Percentiles rank a stretch among this genome's conserved stretches.
Evolutionary conservation across 2,113 vertebrate genomes (phyloP).

Genomic region (Indicator maculatus): DNA sequence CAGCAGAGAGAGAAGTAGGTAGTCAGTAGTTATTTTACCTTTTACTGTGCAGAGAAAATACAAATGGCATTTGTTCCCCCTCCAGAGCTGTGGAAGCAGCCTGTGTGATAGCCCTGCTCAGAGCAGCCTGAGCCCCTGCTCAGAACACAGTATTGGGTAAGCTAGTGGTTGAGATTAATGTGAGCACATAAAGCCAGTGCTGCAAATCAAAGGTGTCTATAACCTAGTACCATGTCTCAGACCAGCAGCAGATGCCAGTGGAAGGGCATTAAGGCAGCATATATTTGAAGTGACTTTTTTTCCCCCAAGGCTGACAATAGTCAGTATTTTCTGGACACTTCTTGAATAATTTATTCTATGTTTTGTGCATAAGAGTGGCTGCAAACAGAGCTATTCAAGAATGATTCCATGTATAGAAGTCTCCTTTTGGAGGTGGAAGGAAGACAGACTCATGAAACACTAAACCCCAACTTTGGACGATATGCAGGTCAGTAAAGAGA

Average conservation of each 20-base stretch:
- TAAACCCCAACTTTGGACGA: neutral
- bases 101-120: neutral
- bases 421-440: neutral
- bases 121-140: neutral
- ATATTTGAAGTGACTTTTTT: neutral
- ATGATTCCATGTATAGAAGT: neutral
- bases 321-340: constrained; percentile 15
- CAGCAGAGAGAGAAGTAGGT: constrained; percentile 16
- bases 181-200: neutral
- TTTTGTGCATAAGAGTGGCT: neutral
- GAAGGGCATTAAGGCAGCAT: neutral
- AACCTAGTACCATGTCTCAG: neutral
- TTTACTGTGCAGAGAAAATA: neutral
- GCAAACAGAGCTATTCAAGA: neutral
- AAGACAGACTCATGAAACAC: neutral
- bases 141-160: neutral
- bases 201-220: neutral
- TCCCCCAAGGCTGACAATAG: neutral
- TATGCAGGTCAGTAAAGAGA: neutral
- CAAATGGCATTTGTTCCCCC: neutral
- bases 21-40: constrained; percentile 8
- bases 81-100: neutral
- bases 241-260: neutral
- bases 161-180: neutral
- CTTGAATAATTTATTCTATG: constrained; percentile 18